phyloP scores from a whole-genome alignment of 2,797 vertebrate genomes.

The Sebastes goodei region DNA sequence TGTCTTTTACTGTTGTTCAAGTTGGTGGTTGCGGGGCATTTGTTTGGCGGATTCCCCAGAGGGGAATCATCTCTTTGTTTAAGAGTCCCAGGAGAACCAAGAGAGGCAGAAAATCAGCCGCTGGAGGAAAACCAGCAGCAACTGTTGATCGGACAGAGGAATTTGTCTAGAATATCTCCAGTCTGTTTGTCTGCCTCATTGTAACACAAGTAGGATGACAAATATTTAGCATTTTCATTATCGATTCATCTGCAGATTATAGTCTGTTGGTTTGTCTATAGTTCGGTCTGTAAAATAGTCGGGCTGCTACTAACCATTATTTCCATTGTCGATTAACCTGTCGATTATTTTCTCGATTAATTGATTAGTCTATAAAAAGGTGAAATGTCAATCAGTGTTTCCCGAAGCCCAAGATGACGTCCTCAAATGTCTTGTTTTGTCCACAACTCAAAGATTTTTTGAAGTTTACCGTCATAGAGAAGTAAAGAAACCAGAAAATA shows the following conservation, averaged over 20 bases:
- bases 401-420: too few species aligned
- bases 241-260: not conserved
- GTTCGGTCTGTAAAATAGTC: too few species aligned
- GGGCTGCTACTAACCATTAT: too few species aligned
- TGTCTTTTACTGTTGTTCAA: conserved; percentile 34
- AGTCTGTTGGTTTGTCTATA: not conserved
- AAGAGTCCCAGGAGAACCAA: conserved; percentile 52
- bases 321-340: too few species aligned
- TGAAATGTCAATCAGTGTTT: too few species aligned
- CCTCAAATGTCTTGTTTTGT: too few species aligned
- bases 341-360: too few species aligned
- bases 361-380: too few species aligned
- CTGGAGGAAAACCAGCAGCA: conserved; percentile 47
- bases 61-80: conserved; percentile 62
- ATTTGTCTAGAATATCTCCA: conserved; percentile 34
- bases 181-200: not conserved
- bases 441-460: too few species aligned
- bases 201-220: not conserved
- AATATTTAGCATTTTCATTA: not conserved
- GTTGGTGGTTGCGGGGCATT: conserved; percentile 43
- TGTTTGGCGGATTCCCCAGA: conserved; percentile 60
- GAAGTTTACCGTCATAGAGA: too few species aligned
- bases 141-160: conserved; percentile 64
- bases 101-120: conserved; percentile 42
- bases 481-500: too few species aligned